A percentile compares a stretch with the other conserved stretches of the same genome.
These are phyloP conservation scores for Protomyctophum bolini DNA, from an alignment of 2,113 vertebrate species.

Conservation along the genomic window DNA sequence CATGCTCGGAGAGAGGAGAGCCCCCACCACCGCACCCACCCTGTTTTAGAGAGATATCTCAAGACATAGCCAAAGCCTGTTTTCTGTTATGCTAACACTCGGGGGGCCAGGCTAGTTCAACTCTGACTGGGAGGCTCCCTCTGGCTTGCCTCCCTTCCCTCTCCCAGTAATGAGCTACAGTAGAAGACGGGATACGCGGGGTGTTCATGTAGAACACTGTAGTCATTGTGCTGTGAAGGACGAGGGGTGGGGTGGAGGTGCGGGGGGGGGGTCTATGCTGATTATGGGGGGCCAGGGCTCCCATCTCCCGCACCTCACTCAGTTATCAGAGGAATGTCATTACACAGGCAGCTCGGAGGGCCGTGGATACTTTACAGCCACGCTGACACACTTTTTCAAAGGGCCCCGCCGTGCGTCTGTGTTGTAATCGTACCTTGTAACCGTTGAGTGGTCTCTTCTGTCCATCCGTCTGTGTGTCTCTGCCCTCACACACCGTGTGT, in stretches of 20 bases:
- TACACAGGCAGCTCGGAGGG: constrained; percentile 37
- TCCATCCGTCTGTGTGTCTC: background rate
- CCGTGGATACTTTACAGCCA: constrained; percentile 55
- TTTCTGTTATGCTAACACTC: constrained; percentile 55
- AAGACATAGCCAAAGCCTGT: constrained; percentile 48
- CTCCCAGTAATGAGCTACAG: constrained; percentile 61
- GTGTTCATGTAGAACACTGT: constrained; percentile 75
- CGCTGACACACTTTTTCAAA: constrained; percentile 54
- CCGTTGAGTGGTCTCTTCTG: constrained; percentile 61
- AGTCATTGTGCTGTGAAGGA: constrained; percentile 70
- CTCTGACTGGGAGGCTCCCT: constrained; percentile 34
- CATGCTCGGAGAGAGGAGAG: constrained; percentile 36
- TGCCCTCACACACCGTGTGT: background rate
- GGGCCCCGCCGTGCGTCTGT: constrained; percentile 16
- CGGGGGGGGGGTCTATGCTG: constrained; percentile 45
- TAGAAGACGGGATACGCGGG: constrained; percentile 52
- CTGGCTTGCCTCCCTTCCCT: background rate
- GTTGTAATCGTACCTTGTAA: constrained; percentile 66
- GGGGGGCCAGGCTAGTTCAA: constrained; percentile 43
- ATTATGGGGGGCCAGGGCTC: constrained; percentile 62
- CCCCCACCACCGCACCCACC: constrained; percentile 14
- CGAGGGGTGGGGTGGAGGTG: constrained; percentile 16
- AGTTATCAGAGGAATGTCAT: constrained; percentile 71
- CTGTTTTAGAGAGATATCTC: constrained; percentile 54
- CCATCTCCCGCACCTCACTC: constrained; percentile 61